Conservation (phyloP, 2,888 invertebrate genomes). For the Cantharis nigra region DNA sequence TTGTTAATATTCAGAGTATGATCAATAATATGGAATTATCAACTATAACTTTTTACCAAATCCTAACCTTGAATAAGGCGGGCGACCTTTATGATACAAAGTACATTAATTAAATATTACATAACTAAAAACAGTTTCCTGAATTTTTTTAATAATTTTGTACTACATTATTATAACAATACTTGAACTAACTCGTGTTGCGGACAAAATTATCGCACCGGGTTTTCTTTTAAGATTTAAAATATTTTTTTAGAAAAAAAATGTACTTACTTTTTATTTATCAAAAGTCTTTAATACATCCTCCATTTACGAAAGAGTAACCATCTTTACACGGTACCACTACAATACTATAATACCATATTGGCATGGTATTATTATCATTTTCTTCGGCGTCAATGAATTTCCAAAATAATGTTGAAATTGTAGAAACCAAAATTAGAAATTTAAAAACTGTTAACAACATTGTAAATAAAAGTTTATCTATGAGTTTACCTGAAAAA, state of each 20-base stretch:
- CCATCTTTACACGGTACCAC: constrained; percentile 13
- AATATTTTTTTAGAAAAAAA: background rate
- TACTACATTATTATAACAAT: background rate
- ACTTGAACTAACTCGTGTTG: background rate
- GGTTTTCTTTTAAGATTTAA: background rate
- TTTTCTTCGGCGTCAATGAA: background rate
- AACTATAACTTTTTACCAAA: background rate
- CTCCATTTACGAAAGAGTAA: constrained; percentile 17
- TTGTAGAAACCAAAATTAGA: background rate
- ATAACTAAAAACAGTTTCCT: too few species aligned
- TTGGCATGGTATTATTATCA: background rate
- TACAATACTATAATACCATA: background rate
- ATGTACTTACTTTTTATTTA: background rate
- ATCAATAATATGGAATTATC: background rate
- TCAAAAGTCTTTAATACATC: constrained; percentile 6
- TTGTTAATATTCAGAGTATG: background rate
- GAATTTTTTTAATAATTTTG: too few species aligned
- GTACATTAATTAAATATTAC: background rate
- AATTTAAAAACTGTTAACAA: background rate
- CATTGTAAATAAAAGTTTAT: background rate
- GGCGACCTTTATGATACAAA: background rate
- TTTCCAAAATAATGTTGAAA: background rate
- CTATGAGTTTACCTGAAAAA: background rate
- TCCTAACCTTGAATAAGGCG: background rate
- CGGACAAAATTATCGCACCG: background rate